A percentile compares a stretch with the other conserved stretches of the same genome.
phyloP scores from a whole-genome alignment of 2,113 vertebrate genomes.

The Phoxinus phoxinus region DNA sequence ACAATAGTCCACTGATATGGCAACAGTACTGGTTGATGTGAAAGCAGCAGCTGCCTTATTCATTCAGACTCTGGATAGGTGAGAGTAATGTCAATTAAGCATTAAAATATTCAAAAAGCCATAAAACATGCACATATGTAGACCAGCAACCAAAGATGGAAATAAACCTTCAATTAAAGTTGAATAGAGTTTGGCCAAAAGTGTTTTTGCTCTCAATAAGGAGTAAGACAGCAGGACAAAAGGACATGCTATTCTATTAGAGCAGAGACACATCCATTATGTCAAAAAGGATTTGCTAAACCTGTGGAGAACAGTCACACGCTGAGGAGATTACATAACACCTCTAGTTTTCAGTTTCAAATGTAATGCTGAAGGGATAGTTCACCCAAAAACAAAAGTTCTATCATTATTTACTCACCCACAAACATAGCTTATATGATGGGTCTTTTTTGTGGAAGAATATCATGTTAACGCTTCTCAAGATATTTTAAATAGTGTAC shows the following conservation, averaged over 20 bases:
- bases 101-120: slow-evolving; percentile 6
- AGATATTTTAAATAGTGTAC: neutral
- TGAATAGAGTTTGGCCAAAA: neutral
- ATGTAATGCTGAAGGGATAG: neutral
- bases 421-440: neutral
- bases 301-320: slow-evolving; percentile 18
- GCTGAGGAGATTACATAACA: slow-evolving; percentile 14
- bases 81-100: neutral
- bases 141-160: neutral
- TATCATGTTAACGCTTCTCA: neutral
- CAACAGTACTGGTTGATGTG: slow-evolving; percentile 52
- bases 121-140: neutral
- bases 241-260: slow-evolving; percentile 12
- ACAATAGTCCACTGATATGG: slow-evolving; percentile 49
- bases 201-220: neutral
- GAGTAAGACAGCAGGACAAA: slow-evolving; percentile 8
- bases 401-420: neutral
- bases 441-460: neutral
- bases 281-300: slow-evolving; percentile 16
- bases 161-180: neutral
- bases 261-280: slow-evolving; percentile 11
- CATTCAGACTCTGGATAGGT: slow-evolving; percentile 7
- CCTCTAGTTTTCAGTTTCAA: neutral
- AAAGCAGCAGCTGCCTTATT: slow-evolving; percentile 43
- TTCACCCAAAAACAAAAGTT: neutral